Evolutionary conservation across 2,888 invertebrate genomes (phyloP).

Genomic region (Epinotia ramella): DNA sequence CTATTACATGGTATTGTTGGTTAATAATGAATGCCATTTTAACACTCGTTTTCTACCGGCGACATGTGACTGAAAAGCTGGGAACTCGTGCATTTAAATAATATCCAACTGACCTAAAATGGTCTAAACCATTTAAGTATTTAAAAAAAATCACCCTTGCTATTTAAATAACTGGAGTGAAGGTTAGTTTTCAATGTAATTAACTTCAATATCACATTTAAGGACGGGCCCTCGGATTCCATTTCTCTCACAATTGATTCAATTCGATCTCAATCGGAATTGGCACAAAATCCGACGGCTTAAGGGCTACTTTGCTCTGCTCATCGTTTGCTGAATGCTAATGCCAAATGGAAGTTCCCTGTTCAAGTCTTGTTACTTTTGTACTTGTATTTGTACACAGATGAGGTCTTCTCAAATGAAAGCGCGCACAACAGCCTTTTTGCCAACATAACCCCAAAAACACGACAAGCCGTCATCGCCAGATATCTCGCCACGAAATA

Average conservation of each 20-base stretch:
- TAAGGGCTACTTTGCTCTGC: constrained; percentile 23
- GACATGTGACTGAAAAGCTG: too few relatives aligned
- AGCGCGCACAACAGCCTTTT: constrained; percentile 9
- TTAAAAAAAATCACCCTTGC: not conserved
- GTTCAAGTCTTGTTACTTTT: constrained; percentile 34
- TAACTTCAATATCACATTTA: constrained; percentile 20
- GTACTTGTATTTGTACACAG: too few relatives aligned
- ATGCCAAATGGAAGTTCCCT: constrained; percentile 21
- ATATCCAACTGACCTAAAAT: too few relatives aligned
- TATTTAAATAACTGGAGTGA: not conserved
- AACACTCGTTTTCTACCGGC: too few relatives aligned
- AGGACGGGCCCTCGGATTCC: not conserved
- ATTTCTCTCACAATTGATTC: constrained; percentile 12
- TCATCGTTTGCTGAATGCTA: constrained; percentile 2
- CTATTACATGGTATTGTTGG: too few relatives aligned
- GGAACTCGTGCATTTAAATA: too few relatives aligned
- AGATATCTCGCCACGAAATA: constrained; percentile 29
- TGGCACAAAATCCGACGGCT: not conserved
- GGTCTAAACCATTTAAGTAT: not conserved
- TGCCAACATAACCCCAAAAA: constrained; percentile 29
- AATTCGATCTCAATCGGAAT: constrained; percentile 14
- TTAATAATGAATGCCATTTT: too few relatives aligned
- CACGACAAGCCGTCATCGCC: constrained; percentile 29
- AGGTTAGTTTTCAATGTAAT: constrained; percentile 14
- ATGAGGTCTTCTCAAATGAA: constrained; percentile 7